Conservation (phyloP, 2,113 vertebrate species). For the Hoplias malabaricus region DNA sequence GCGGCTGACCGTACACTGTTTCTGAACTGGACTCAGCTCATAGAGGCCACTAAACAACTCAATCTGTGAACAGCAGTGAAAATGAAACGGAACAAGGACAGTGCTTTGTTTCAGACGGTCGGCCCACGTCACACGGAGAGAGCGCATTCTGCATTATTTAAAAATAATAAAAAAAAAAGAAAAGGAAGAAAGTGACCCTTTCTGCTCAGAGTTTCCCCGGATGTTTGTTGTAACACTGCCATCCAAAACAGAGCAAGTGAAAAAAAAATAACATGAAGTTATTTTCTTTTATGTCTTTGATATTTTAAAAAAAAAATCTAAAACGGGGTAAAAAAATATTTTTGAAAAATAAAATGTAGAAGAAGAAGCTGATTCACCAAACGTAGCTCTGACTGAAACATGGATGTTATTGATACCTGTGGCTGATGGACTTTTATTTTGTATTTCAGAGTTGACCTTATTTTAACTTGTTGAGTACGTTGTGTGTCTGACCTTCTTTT, state of each 20-base stretch:
- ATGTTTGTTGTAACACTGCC: constrained; percentile 69
- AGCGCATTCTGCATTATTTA: constrained; percentile 10
- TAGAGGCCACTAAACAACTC: background rate
- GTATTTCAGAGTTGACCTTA: constrained; percentile 59
- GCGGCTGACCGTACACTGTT: constrained; percentile 30
- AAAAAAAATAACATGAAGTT: constrained; percentile 34
- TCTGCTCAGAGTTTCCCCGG: constrained; percentile 45
- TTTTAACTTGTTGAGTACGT: constrained; percentile 62
- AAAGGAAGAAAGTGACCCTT: background rate
- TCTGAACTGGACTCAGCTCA: background rate
- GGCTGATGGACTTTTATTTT: constrained; percentile 21
- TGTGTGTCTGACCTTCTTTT: constrained; percentile 63
- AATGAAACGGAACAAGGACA: background rate
- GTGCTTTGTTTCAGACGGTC: background rate
- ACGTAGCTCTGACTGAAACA: constrained; percentile 59
- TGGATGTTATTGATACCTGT: constrained; percentile 67
- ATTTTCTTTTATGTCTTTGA: constrained; percentile 44
- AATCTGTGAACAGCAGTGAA: constrained; percentile 14
- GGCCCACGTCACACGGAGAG: background rate
- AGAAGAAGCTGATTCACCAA: constrained; percentile 61
- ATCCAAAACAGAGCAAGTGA: constrained; percentile 50
- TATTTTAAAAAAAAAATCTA: constrained; percentile 34
- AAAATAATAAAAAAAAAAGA: constrained; percentile 14
- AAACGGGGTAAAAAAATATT: constrained; percentile 55
- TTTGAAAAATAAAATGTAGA: constrained; percentile 69